These are phyloP conservation scores for Scaeva pyrastri DNA, from an alignment of 2,888 invertebrate species.

Conservation along the genomic window DNA sequence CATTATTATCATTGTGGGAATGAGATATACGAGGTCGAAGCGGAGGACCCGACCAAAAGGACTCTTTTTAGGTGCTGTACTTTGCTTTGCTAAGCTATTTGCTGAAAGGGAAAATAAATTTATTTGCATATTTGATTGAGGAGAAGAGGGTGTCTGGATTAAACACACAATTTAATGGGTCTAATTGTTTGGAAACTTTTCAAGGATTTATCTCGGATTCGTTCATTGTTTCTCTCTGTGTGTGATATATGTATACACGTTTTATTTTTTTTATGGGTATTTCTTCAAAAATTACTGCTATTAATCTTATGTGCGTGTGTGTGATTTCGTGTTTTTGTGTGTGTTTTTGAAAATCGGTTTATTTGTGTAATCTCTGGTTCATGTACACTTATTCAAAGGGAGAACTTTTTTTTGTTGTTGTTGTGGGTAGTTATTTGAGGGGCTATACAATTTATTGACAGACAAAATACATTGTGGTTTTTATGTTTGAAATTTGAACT, in stretches of 20 bases:
- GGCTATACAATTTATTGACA: neutral
- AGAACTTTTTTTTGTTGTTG: constrained; percentile 9
- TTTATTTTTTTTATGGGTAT: neutral
- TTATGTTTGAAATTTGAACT: neutral
- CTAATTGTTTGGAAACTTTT: constrained; percentile 75
- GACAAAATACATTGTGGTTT: constrained; percentile 10
- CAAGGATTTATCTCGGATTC: constrained; percentile 57
- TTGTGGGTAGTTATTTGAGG: neutral
- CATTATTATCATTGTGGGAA: neutral
- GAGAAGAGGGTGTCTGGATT: constrained; percentile 46
- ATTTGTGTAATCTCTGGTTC: constrained; percentile 53
- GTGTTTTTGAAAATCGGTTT: constrained; percentile 8
- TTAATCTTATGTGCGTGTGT: constrained; percentile 53
- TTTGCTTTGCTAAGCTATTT: constrained; percentile 13
- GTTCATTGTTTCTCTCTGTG: constrained; percentile 32
- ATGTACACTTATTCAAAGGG: constrained; percentile 38
- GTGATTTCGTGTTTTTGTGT: no score
- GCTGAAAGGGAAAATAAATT: constrained; percentile 2
- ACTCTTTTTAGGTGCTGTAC: neutral
- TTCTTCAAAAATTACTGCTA: constrained; percentile 42
- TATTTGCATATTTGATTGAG: constrained; percentile 50
- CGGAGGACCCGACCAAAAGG: constrained; percentile 8
- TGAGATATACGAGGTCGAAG: constrained; percentile 10
- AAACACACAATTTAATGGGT: constrained; percentile 73
- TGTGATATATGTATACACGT: neutral